phyloP scores from a whole-genome alignment of 2,888 invertebrate species.

The Cremastinae sp. region DNA sequence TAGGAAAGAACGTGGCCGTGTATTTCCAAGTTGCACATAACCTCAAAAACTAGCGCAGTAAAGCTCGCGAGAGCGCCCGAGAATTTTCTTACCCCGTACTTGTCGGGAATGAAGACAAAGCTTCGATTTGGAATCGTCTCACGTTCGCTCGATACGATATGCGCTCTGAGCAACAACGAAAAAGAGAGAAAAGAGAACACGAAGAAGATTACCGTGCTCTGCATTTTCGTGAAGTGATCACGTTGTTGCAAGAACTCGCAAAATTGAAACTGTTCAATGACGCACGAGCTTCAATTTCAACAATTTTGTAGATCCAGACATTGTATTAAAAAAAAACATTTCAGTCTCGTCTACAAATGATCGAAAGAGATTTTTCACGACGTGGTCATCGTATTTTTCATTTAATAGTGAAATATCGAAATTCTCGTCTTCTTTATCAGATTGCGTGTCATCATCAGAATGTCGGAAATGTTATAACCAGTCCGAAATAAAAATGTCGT shows the following conservation, averaged over 20 bases:
- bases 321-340: no score
- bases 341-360: no score
- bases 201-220: slow-evolving; percentile 21
- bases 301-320: no score
- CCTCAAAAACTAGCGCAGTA: slow-evolving; percentile 10
- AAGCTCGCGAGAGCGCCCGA: slow-evolving; percentile 31
- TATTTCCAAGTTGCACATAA: neutral
- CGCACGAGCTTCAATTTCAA: slow-evolving; percentile 10
- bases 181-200: neutral
- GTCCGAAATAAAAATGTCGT: slow-evolving; percentile 1
- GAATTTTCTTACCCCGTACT: neutral
- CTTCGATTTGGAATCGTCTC: slow-evolving; percentile 67
- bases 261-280: slow-evolving; percentile 44
- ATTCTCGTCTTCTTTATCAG: no score
- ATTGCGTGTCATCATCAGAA: no score
- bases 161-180: slow-evolving; percentile 64
- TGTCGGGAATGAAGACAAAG: slow-evolving; percentile 24
- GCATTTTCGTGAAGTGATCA: slow-evolving; percentile 40
- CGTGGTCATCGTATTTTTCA: neutral
- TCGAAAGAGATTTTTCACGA: slow-evolving; percentile 11
- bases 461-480: neutral
- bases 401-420: no score
- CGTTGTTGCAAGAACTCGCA: slow-evolving; percentile 17
- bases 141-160: slow-evolving; percentile 69
- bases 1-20: slow-evolving; percentile 1